Evolutionary conservation across 2,113 vertebrate species (phyloP).

Genomic region (Ceyx melanurus): DNA sequence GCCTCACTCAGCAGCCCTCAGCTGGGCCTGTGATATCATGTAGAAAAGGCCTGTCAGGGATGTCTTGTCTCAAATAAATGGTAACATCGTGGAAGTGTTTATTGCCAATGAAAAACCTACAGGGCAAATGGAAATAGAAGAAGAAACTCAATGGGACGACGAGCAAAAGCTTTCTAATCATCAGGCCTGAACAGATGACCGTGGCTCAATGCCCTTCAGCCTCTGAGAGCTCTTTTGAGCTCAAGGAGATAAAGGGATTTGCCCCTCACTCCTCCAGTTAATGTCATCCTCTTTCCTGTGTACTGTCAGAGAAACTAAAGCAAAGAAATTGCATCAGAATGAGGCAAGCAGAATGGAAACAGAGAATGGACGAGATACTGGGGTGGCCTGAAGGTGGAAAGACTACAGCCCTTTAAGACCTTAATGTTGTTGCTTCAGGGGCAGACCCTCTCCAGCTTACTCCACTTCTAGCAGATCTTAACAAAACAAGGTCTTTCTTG

Average conservation of each 20-base stretch:
- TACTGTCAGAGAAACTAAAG: neutral
- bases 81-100: neutral
- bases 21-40: neutral
- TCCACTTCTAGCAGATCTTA: neutral
- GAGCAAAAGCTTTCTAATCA: neutral
- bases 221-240: neutral
- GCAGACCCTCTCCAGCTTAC: neutral
- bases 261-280: neutral
- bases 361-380: neutral
- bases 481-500: neutral
- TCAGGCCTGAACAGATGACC: neutral
- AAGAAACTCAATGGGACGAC: neutral
- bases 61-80: neutral
- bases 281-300: neutral
- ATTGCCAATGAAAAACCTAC: neutral
- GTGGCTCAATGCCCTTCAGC: neutral
- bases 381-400: neutral
- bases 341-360: neutral
- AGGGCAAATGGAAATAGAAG: neutral
- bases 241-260: neutral
- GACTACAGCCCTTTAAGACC: neutral
- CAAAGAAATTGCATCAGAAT: neutral
- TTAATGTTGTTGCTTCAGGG: neutral
- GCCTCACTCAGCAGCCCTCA: neutral
- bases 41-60: neutral